These are phyloP conservation scores for Agrotis segetum DNA, from an alignment of 2,888 invertebrate species.

Conservation along the genomic window DNA sequence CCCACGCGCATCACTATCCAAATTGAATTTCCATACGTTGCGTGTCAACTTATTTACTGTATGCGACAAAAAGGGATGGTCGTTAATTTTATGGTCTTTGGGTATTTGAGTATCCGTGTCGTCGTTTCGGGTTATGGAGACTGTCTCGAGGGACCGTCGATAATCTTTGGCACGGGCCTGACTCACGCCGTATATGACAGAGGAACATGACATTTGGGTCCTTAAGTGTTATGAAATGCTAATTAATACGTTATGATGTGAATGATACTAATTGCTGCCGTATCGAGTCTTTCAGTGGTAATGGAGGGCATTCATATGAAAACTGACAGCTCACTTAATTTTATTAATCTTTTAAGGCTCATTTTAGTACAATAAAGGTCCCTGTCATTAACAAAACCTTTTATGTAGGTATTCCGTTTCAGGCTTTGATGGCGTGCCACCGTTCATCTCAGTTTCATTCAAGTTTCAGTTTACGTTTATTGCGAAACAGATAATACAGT, in stretches of 20 bases:
- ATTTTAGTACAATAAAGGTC: constrained; percentile 20
- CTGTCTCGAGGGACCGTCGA: constrained; percentile 47
- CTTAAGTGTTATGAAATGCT: constrained; percentile 70
- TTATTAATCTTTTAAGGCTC: constrained; percentile 39
- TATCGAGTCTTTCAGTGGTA: constrained; percentile 65
- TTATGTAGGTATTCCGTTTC: constrained; percentile 22
- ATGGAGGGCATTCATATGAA: constrained; percentile 73
- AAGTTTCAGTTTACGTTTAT: constrained; percentile 28
- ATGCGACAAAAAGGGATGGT: constrained; percentile 69
- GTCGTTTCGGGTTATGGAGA: constrained; percentile 61
- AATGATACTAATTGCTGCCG: constrained; percentile 69
- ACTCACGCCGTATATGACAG: constrained; percentile 71
- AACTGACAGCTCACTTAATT: constrained; percentile 72
- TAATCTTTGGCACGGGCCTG: constrained; percentile 68
- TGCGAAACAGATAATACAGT: constrained; percentile 21
- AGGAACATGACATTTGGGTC: constrained; percentile 71
- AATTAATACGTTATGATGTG: constrained; percentile 74
- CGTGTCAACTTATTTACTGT: constrained; percentile 77
- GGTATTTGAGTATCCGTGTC: constrained; percentile 65
- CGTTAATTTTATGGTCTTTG: constrained; percentile 73
- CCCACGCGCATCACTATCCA: constrained; percentile 77
- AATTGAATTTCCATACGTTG: constrained; percentile 79
- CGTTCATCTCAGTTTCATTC: constrained; percentile 40
- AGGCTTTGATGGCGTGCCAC: constrained; percentile 29
- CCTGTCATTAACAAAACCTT: constrained; percentile 25